phyloP scores from a whole-genome alignment of 2,888 invertebrate species.

The Fragum fragum region DNA sequence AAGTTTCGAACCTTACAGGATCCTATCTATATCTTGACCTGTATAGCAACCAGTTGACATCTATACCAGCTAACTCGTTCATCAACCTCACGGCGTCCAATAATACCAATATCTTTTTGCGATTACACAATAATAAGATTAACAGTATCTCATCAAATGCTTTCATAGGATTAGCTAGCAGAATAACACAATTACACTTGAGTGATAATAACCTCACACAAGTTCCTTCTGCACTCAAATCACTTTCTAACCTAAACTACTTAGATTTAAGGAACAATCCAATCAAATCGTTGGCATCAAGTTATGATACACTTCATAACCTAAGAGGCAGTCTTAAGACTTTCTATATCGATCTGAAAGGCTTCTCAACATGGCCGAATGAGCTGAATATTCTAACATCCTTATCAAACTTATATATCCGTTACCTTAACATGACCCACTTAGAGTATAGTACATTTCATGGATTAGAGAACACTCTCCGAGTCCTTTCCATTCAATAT shows the following conservation, averaged over 20 bases:
- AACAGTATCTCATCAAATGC: neutral
- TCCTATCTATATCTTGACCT: neutral
- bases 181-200: neutral
- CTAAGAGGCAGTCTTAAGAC: neutral
- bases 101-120: neutral
- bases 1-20: neutral
- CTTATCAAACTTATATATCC: neutral
- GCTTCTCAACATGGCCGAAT: neutral
- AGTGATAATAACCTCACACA: neutral
- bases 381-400: neutral
- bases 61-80: neutral
- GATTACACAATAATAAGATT: neutral
- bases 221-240: neutral
- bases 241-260: neutral
- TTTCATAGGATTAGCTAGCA: neutral
- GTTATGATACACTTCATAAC: neutral
- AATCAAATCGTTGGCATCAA: neutral
- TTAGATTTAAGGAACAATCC: neutral
- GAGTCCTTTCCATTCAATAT: neutral
- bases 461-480: neutral
- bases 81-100: neutral
- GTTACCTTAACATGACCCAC: neutral
- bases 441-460: neutral
- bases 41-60: neutral
- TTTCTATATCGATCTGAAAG: neutral